phyloP scores from a whole-genome alignment of 2,888 invertebrate species.

The Biston betularia region DNA sequence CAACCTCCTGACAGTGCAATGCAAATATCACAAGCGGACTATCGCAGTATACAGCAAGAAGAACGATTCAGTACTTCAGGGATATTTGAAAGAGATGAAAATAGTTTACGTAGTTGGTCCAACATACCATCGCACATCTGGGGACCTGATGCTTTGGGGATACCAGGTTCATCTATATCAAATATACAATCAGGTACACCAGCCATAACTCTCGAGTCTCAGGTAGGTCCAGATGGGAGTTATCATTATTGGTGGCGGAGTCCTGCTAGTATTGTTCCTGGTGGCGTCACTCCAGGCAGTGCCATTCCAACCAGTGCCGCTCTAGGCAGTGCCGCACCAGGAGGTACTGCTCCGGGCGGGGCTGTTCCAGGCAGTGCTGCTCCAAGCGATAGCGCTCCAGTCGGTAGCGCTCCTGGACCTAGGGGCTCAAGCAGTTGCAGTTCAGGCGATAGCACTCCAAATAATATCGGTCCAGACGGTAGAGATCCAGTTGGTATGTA shows the following conservation, averaged over 20 bases:
- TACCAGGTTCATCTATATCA: background rate
- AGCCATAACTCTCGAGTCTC: conserved; percentile 1
- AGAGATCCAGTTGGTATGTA: background rate
- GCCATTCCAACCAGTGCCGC: background rate
- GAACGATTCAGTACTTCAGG: background rate
- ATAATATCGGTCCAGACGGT: background rate
- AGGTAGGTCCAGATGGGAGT: background rate
- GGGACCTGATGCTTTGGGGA: background rate
- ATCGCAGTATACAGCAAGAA: background rate
- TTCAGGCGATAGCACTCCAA: background rate
- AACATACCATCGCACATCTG: background rate
- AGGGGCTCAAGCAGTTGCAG: background rate
- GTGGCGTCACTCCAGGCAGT: background rate
- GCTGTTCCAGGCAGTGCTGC: background rate
- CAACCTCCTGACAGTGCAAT: background rate
- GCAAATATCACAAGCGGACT: background rate
- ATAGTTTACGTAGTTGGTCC: background rate
- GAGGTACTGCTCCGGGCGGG: background rate
- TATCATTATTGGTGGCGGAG: conserved; percentile 6
- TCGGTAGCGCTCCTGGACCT: background rate
- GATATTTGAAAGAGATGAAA: background rate
- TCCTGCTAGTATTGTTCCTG: background rate
- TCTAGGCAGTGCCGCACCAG: background rate
- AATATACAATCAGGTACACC: background rate
- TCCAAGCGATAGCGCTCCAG: background rate